Evolutionary conservation across 1,140 invertebrate species (phyloP), one percentile per base, ranked within the genome.

Genomic region (Brachionus rubens): DNA sequence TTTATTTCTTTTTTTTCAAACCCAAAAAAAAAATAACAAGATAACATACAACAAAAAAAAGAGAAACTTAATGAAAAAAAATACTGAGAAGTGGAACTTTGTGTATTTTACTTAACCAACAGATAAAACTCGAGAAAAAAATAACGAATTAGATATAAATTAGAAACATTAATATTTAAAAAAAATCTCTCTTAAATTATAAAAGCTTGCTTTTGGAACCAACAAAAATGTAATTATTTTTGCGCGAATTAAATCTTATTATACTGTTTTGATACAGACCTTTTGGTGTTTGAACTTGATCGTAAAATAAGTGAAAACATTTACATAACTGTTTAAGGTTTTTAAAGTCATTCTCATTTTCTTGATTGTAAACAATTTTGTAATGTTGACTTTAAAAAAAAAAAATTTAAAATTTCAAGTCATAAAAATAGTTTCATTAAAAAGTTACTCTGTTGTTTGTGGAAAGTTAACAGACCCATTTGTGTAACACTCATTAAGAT

Each of bases 221-320:
- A 7, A 72, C 28, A 16, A 72, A 50, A 28, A 72, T 54, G 14
- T 50, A 72, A 48, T 48, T 48, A 36, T 54, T 72, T 10, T 50
- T 50, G 16, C 24, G 46, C 7, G 50, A 12, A 48, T 48, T 16
- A 16, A 72, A 72, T 12, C 68, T 72, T 5, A 72, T 26, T 19
- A 72, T 12, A 72, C 19, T 59, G 56, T 79, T 79, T 28, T 78
- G 77, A 68, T 81, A 80, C 12, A 80, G 77, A n/a, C 80, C 80
- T 52, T 77, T 79, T 10, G 80, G 78, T n/a, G 56, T 24, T 10
- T 77, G 50, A 16, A 77, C 77, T 24, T 78, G 52, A 1, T 78
- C 62, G 12, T 75, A 77, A 48, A 80, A 80, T 59, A 82, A 77
- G 6, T 79, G 78, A 78, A 82, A 82, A 77, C 81, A 81, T 28